Evolutionary conservation across 2,113 vertebrate genomes (phyloP).

Genomic region (Cercocebus atys): DNA sequence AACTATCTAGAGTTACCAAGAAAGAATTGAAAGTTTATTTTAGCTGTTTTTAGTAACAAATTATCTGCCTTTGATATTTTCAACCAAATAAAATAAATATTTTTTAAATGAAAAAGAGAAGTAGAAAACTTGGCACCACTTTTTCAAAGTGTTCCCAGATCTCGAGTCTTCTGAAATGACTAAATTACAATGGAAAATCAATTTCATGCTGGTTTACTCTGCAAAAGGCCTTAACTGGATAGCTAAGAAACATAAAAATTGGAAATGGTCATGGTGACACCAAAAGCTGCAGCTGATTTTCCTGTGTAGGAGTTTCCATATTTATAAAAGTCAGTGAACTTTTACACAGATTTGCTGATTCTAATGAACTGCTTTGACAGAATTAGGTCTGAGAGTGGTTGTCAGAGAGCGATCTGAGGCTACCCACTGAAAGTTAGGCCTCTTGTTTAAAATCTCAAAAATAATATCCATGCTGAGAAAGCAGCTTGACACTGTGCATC

Average conservation of each 20-base stretch:
- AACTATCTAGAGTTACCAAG: background rate
- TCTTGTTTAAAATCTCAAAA: background rate
- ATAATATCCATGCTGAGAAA: background rate
- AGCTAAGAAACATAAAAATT: conserved; percentile 36
- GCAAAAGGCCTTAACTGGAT: background rate
- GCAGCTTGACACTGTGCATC: background rate
- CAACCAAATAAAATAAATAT: background rate
- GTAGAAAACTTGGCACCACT: background rate
- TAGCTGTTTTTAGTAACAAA: background rate
- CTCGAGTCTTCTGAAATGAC: background rate
- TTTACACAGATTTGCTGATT: background rate
- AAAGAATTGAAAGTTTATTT: background rate
- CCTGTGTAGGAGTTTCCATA: background rate
- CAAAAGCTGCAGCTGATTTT: background rate
- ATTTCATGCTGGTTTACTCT: conserved; percentile 36
- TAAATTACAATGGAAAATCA: conserved; percentile 8
- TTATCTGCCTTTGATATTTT: background rate
- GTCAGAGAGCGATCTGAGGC: background rate
- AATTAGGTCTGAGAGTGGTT: background rate
- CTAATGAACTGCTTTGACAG: background rate
- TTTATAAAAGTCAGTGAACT: background rate
- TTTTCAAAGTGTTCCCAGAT: background rate
- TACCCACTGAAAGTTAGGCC: background rate
- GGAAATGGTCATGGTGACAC: background rate
- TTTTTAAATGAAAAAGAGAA: background rate